Base-by-base conservation (phyloP, 2,888 invertebrate species). In the Drosophila austrosaltans region DNA sequence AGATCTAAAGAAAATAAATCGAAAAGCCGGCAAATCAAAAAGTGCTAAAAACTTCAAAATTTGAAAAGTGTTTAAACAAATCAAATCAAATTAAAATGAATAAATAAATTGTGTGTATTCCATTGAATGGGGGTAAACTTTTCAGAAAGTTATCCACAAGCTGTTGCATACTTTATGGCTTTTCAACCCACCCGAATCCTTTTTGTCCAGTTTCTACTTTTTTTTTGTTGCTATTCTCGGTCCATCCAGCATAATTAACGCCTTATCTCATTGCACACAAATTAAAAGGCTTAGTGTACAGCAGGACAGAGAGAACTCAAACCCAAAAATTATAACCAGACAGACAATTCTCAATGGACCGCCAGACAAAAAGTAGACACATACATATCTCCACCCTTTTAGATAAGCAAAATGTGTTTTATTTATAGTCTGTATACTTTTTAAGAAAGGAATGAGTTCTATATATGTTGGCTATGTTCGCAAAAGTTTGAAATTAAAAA, bases 201-300 rank as follows among this genome's bases (percentile, higher is more conserved):
- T 25, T 7, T 3, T 22, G 22, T 48, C 2, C 7, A 22, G 48
- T 10, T 1, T 4, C 10, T 4, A 10, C 25, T 48, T 16, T 1
- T 36, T 53, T 16, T 40, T 40, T 36, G 30, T 16, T 16, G 58
- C 7, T 16, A 16, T 16, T 30, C 28, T 20, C 5, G n/a, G 32
- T n/a, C 25, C 61, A 48, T 28, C 66, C 66, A 44, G 69, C 63
- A 78, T 87, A 89, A 84, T 84, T 77, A 83, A 72, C 77, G 77
- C 75, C 68, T 78, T 87, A 89, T 89, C 89, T 64, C 72, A 73
- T 48, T 76, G 79, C 70, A 62, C 75, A 81, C 79, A 89, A 87
- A 83, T 87, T 77, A 77, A 89, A 83, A 70, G 74, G 79, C 63
- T 81, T 80, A 77, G 42, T 36, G 53, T 44, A 28, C 7, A 32